Percentiles rank a stretch among this genome's conserved stretches.
Evolutionary conservation across 2,113 vertebrate species (phyloP).

Genomic region (Aythya baeri): DNA sequence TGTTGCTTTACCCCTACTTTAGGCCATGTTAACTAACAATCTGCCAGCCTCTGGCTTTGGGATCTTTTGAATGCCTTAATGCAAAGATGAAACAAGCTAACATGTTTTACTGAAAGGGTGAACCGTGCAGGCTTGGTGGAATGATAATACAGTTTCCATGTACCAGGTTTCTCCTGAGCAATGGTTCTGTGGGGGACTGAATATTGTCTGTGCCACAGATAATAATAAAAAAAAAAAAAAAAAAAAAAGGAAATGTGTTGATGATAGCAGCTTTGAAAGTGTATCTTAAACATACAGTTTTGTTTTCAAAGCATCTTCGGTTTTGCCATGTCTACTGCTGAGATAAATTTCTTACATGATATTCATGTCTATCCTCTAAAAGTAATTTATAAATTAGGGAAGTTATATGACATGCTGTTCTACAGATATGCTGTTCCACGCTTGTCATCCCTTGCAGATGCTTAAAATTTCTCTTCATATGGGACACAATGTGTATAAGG

Average conservation of each 20-base stretch:
- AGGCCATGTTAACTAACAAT: neutral
- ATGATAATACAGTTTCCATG: neutral
- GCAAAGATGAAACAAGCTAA: neutral
- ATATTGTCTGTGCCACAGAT: neutral
- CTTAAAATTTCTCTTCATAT: accelerated
- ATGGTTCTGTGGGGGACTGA: neutral
- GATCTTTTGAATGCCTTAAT: neutral
- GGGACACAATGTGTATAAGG: neutral
- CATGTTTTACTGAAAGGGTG: neutral
- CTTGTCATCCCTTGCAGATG: accelerated
- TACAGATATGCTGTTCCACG: neutral
- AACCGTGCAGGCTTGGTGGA: neutral
- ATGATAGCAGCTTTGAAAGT: neutral
- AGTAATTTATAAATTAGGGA: neutral
- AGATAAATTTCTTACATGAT: neutral
- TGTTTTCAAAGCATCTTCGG: neutral
- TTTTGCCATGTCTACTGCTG: neutral
- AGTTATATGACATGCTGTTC: neutral
- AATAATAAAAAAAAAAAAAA: neutral
- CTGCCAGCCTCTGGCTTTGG: neutral
- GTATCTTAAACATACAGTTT: neutral
- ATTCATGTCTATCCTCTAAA: neutral
- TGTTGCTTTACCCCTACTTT: neutral
- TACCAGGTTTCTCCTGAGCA: neutral
- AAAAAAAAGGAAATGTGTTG: neutral